These are phyloP conservation scores for Tenrec ecaudatus DNA, from an alignment of 2,113 vertebrate species.

Conservation along the genomic window DNA sequence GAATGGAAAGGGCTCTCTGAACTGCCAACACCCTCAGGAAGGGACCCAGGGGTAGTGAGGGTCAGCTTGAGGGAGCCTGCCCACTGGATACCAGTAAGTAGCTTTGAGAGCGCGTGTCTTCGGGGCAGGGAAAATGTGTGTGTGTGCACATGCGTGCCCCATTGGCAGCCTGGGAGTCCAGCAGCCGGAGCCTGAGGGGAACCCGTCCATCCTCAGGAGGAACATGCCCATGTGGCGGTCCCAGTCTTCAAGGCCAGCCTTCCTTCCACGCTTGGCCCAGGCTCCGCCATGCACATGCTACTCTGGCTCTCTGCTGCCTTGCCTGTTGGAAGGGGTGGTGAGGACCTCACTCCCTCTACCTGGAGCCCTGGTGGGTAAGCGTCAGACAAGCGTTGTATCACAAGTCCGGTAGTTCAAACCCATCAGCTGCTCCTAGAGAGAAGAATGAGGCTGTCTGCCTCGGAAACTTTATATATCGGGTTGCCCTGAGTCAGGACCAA, in stretches of 20 bases:
- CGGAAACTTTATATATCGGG: no score
- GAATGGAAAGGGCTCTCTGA: conserved; percentile 54
- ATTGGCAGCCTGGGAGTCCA: conserved; percentile 47
- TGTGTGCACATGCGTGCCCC: not conserved
- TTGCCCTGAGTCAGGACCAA: no score
- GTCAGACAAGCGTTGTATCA: no score
- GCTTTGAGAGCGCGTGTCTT: conserved; percentile 64
- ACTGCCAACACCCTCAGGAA: conserved; percentile 59
- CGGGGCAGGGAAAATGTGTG: conserved; percentile 15
- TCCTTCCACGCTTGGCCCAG: not conserved
- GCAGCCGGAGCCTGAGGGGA: conserved; percentile 27
- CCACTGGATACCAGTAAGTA: conserved; percentile 21
- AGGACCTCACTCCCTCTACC: not conserved
- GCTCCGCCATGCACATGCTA: not conserved
- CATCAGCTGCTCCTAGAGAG: no score
- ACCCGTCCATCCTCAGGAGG: not conserved
- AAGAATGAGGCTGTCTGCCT: no score
- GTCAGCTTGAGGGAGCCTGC: conserved; percentile 64
- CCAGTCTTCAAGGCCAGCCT: not conserved
- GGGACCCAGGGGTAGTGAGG: conserved; percentile 58
- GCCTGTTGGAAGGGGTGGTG: not conserved
- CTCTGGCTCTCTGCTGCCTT: not conserved
- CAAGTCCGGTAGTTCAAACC: no score
- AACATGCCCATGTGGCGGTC: not conserved
- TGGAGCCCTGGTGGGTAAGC: not conserved